These are phyloP conservation scores for Pollachius pollachius DNA, from an alignment of 2,113 vertebrate genomes.

Conservation along the genomic window DNA sequence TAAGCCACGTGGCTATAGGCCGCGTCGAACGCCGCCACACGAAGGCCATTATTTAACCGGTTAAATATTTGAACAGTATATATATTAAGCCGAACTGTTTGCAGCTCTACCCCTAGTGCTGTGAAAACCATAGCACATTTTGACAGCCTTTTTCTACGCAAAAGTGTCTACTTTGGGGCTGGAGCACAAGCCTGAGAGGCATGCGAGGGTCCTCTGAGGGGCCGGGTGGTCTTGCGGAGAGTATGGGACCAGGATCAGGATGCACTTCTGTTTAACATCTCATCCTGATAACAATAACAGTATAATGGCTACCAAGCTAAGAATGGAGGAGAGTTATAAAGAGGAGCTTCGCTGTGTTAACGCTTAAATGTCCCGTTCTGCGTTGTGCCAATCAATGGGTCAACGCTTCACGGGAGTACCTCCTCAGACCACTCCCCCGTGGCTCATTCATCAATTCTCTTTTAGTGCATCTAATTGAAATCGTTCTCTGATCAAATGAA, in stretches of 20 bases:
- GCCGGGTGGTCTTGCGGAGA: no score
- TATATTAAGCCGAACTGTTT: slow-evolving; percentile 35
- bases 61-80: slow-evolving; percentile 46
- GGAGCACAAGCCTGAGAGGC: no score
- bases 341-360: background rate
- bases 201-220: no score
- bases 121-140: slow-evolving; percentile 1
- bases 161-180: background rate
- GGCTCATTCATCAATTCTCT: background rate
- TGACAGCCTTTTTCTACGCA: slow-evolving; percentile 14
- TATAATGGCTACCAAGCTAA: no score
- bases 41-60: slow-evolving; percentile 39
- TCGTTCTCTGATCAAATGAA: no score
- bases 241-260: no score
- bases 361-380: slow-evolving; percentile 12
- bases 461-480: background rate
- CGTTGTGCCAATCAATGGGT: background rate
- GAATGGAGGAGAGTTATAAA: background rate
- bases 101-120: background rate
- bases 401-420: background rate
- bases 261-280: no score
- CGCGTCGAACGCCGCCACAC: slow-evolving; percentile 26
- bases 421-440: background rate
- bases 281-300: no score
- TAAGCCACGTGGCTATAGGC: slow-evolving; percentile 17